These are phyloP conservation scores for Dolichoris vasculosae DNA, from an alignment of 1,140 invertebrate genomes.

Conservation along the genomic window DNA sequence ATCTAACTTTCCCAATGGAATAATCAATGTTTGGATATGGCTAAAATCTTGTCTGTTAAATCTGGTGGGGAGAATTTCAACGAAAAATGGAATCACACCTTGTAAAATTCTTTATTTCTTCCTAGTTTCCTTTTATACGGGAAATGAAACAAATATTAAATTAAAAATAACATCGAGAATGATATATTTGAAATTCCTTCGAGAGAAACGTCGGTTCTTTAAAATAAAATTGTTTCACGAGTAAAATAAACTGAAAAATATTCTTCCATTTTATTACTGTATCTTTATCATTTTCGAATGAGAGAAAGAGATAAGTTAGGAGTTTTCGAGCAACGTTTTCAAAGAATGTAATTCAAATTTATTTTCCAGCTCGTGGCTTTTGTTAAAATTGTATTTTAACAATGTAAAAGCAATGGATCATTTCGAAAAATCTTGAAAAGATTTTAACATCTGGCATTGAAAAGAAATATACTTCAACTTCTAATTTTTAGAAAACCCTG, in stretches of 20 bases:
- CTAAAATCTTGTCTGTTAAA: not conserved
- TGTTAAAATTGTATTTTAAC: no score
- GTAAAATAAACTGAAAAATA: not conserved
- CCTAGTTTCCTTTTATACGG: not conserved
- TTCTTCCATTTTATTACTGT: not conserved
- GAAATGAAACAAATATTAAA: not conserved
- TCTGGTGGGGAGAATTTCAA: not conserved
- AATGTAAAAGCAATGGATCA: no score
- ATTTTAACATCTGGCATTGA: not conserved
- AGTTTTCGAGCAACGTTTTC: not conserved
- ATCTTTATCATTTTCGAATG: not conserved
- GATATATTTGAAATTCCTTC: not conserved
- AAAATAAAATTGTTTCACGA: not conserved
- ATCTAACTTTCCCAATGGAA: slow-evolving; percentile 29
- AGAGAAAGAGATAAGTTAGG: not conserved
- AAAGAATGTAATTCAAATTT: not conserved
- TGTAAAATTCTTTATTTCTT: slow-evolving; percentile 1
- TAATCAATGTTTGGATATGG: slow-evolving; percentile 13
- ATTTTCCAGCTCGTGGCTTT: no score
- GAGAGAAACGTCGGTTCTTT: not conserved
- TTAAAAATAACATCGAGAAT: not conserved
- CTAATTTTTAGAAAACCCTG: not conserved
- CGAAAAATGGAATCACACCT: not conserved
- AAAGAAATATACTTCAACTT: not conserved
- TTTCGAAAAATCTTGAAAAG: no score